Percentiles rank a stretch among this genome's conserved stretches.
These are phyloP conservation scores for Eubasilissa regina DNA, from an alignment of 1,140 invertebrate genomes.

Conservation along the genomic window DNA sequence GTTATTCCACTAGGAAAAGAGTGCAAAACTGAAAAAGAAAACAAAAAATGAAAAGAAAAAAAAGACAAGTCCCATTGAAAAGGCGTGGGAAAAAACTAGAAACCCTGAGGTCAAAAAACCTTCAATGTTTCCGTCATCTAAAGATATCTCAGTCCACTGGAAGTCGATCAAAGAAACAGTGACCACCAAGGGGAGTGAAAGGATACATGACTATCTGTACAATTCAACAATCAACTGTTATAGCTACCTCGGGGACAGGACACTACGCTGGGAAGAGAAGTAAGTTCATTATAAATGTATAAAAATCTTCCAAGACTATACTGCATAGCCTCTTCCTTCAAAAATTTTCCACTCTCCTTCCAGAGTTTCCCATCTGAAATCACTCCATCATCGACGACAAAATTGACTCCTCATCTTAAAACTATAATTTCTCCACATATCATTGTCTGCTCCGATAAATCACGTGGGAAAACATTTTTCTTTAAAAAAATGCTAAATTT, in stretches of 20 bases:
- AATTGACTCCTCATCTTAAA: too few relatives aligned
- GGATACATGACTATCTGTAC: neutral
- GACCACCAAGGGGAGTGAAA: neutral
- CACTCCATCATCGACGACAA: too few relatives aligned
- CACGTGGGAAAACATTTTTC: too few relatives aligned
- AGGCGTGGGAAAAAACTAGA: conserved; percentile 22
- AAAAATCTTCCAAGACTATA: too few relatives aligned
- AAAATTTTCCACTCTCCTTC: too few relatives aligned
- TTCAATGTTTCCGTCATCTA: neutral
- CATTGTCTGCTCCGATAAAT: too few relatives aligned
- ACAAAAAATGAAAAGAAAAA: neutral
- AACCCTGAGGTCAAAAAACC: neutral
- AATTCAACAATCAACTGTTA: conserved; percentile 57
- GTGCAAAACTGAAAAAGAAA: too few relatives aligned
- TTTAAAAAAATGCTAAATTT: too few relatives aligned
- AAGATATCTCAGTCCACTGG: conserved; percentile 16
- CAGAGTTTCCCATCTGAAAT: too few relatives aligned
- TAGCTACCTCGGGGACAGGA: conserved; percentile 54
- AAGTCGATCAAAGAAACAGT: conserved; percentile 14
- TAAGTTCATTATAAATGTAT: conserved; percentile 41
- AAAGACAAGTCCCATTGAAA: conserved; percentile 19
- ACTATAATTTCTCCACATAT: too few relatives aligned
- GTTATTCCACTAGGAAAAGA: too few relatives aligned
- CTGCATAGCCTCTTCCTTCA: too few relatives aligned
- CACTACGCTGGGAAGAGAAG: conserved; percentile 53